These are phyloP conservation scores for Garrulus glandarius DNA, from an alignment of 2,797 vertebrate species.

Conservation along the genomic window DNA sequence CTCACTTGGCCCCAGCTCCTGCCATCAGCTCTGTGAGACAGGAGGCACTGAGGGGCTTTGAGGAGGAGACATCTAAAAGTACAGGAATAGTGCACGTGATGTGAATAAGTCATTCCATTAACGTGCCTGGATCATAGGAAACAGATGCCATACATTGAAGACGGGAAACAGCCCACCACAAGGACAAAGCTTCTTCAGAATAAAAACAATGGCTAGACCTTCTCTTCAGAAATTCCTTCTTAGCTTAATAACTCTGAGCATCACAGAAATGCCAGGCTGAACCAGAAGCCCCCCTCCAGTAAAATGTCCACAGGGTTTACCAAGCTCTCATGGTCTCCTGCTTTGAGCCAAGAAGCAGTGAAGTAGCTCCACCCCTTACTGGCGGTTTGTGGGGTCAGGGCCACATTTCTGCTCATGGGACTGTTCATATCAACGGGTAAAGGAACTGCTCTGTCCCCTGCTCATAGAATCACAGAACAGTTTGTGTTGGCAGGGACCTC, in stretches of 20 bases:
- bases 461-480: neutral
- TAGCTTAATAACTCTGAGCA: fast-evolving
- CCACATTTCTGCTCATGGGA: neutral
- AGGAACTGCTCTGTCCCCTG: neutral
- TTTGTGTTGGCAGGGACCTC: neutral
- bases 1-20: neutral
- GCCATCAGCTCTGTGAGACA: neutral
- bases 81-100: neutral
- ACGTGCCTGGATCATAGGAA: neutral
- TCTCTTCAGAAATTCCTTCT: neutral
- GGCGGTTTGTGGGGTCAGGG: neutral
- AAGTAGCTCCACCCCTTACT: neutral
- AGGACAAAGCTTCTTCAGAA: neutral
- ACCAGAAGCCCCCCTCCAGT: neutral
- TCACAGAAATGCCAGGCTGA: neutral
- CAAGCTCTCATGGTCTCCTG: neutral
- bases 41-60: neutral
- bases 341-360: neutral
- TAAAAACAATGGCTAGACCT: fast-evolving
- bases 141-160: neutral
- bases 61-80: neutral
- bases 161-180: neutral
- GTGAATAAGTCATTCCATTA: neutral
- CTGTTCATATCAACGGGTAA: neutral
- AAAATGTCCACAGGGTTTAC: neutral